A percentile compares a stretch with the other conserved stretches of the same genome.
Conservation (phyloP, 2,888 invertebrate genomes). For the Sinopyrophorus schimmeli region DNA sequence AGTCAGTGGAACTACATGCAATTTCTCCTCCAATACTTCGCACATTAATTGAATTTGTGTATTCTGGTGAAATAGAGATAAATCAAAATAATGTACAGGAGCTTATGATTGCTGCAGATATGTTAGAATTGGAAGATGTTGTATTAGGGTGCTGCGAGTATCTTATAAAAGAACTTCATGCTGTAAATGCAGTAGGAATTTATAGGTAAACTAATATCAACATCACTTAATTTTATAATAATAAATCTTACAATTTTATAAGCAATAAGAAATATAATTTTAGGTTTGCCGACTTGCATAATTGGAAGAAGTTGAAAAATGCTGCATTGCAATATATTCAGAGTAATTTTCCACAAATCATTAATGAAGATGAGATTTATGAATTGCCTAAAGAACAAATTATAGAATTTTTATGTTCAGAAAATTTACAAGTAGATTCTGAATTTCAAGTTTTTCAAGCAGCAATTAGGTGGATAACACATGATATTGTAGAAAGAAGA, state of each 20-base stretch:
- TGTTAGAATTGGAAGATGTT: constrained; percentile 84
- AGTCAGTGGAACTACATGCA: constrained; percentile 78
- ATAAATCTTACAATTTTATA: neutral
- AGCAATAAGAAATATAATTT: neutral
- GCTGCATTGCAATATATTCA: constrained; percentile 82
- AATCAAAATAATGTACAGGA: constrained; percentile 85
- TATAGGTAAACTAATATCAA: constrained; percentile 60
- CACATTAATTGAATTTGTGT: constrained; percentile 83
- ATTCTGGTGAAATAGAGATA: constrained; percentile 70
- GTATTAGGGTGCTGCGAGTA: constrained; percentile 84
- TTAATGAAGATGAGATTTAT: constrained; percentile 81
- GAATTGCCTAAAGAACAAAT: constrained; percentile 80
- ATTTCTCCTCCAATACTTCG: constrained; percentile 76
- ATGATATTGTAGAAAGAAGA: constrained; percentile 75
- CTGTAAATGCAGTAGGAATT: constrained; percentile 87
- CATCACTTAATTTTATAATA: constrained; percentile 3
- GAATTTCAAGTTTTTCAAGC: constrained; percentile 89
- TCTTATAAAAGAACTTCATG: constrained; percentile 80
- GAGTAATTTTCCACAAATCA: constrained; percentile 81
- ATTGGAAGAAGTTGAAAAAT: constrained; percentile 75
- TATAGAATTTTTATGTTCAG: constrained; percentile 78
- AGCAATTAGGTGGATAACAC: constrained; percentile 85
- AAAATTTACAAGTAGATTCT: constrained; percentile 83
- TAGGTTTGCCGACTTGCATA: constrained; percentile 87
- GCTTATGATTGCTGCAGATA: constrained; percentile 85